Conservation (phyloP, 2,113 vertebrate species). For the Saccopteryx bilineata region DNA sequence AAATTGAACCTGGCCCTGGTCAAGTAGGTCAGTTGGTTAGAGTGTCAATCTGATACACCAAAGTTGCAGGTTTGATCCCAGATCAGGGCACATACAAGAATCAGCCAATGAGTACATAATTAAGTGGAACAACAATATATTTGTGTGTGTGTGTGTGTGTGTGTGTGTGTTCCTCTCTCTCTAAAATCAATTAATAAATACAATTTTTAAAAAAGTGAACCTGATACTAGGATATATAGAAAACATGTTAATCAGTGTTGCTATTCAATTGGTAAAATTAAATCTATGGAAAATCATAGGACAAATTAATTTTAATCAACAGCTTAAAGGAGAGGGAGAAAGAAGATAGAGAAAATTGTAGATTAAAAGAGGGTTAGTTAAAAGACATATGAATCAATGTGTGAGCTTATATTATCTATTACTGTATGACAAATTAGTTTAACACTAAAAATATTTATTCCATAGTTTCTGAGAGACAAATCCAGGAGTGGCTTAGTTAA, state of each 20-base stretch:
- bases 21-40: no score
- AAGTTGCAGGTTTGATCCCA: no score
- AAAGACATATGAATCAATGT: background rate
- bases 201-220: background rate
- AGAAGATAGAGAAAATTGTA: background rate
- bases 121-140: no score
- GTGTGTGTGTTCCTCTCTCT: no score
- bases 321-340: background rate
- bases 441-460: constrained; percentile 12
- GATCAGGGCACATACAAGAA: no score
- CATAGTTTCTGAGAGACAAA: background rate
- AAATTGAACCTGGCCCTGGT: background rate
- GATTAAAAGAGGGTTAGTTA: background rate
- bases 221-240: background rate
- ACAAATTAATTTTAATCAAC: constrained; percentile 28
- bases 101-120: no score
- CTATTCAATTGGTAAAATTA: background rate
- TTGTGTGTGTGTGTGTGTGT: no score
- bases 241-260: background rate
- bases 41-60: no score
- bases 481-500: background rate
- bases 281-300: background rate
- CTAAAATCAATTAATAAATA: no score
- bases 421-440: background rate
- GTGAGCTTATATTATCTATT: background rate